Conservation (phyloP, 2,113 vertebrate species). For the Euleptes europaea region DNA sequence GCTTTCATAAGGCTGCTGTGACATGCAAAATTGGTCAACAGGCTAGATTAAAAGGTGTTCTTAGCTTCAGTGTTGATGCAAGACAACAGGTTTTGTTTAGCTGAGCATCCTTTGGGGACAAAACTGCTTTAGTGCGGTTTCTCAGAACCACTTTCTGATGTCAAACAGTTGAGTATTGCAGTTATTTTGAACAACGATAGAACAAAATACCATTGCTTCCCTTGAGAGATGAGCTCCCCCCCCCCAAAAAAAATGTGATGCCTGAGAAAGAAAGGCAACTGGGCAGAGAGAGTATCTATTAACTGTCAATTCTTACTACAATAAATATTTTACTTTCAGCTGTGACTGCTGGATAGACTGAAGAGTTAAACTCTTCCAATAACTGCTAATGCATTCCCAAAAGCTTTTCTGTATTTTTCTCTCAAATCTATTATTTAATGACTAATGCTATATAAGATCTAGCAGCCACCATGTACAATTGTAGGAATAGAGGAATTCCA, state of each 20-base stretch:
- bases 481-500: background rate
- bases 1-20: background rate
- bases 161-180: background rate
- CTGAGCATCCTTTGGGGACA: background rate
- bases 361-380: background rate
- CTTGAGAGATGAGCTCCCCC: background rate
- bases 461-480: background rate
- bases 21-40: background rate
- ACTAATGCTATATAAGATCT: conserved; percentile 10
- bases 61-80: background rate
- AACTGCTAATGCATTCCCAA: background rate
- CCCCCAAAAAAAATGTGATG: background rate
- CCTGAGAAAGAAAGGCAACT: conserved; percentile 14
- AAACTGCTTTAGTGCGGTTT: background rate
- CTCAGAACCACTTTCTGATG: background rate
- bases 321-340: conserved; percentile 12
- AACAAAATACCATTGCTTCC: background rate
- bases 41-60: background rate
- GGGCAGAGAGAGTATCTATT: background rate
- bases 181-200: conserved; percentile 10
- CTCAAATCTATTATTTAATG: conserved; percentile 35
- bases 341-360: conserved; percentile 11
- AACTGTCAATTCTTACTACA: background rate
- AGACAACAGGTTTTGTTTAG: background rate
- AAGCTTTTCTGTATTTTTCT: conserved; percentile 7